A percentile compares a stretch with the other conserved stretches of the same genome.
Conservation (phyloP, 2,888 invertebrate species). For the Epistrophe grossulariae region DNA sequence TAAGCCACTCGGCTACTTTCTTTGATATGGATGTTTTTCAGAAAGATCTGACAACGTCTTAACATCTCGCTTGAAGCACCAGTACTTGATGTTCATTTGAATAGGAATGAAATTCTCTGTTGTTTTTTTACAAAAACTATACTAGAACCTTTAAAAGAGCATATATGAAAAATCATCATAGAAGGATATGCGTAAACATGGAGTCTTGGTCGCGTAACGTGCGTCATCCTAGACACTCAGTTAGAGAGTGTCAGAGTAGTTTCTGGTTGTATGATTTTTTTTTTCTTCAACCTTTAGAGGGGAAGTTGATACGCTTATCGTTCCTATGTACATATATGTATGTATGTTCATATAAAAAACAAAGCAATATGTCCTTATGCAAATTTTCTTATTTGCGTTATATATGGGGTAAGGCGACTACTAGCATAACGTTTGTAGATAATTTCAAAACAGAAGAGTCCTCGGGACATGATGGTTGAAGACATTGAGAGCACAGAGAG, state of each 20-base stretch:
- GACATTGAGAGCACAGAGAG: constrained; percentile 10
- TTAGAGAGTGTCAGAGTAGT: constrained; percentile 4
- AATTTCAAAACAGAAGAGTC: constrained; percentile 12
- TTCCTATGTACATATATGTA: not conserved
- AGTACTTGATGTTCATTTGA: too few relatives aligned
- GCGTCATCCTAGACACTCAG: constrained; percentile 18
- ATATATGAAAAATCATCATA: not conserved
- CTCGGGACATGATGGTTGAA: constrained; percentile 32
- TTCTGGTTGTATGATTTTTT: constrained; percentile 1
- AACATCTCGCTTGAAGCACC: too few relatives aligned
- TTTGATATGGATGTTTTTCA: too few relatives aligned
- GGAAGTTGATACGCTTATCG: not conserved
- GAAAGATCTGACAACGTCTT: too few relatives aligned
- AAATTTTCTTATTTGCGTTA: constrained; percentile 44
- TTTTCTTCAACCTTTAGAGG: constrained; percentile 6
- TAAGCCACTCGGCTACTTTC: too few relatives aligned
- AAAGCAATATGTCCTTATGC: constrained; percentile 58
- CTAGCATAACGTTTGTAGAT: constrained; percentile 25
- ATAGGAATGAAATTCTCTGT: too few relatives aligned
- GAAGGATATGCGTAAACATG: constrained; percentile 7
- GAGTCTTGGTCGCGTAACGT: not conserved
- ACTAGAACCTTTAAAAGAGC: too few relatives aligned
- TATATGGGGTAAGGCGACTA: constrained; percentile 57
- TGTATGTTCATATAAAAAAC: not conserved
- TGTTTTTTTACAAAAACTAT: too few relatives aligned